These are phyloP conservation scores for Pseudocheirus occidentalis DNA, from an alignment of 2,797 vertebrate species.

Conservation along the genomic window DNA sequence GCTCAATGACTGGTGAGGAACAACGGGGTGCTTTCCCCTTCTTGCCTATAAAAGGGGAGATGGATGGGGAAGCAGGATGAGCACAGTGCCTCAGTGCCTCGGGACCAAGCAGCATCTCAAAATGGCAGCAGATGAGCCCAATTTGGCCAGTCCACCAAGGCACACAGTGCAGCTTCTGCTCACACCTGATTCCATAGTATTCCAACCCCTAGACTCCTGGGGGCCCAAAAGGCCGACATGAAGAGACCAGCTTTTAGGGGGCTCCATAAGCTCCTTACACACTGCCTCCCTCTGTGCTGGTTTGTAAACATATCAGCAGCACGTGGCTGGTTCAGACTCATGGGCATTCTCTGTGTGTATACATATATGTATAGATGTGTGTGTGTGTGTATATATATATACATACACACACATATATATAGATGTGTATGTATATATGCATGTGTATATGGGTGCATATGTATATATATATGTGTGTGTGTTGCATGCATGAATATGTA, in stretches of 20 bases:
- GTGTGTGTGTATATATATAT: no score
- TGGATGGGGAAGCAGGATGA: conserved; percentile 50
- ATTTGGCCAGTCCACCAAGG: neutral
- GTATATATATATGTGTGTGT: no score
- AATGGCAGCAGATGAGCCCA: neutral
- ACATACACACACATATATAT: no score
- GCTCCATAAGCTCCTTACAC: neutral
- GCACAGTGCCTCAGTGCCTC: neutral
- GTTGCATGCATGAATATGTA: no score
- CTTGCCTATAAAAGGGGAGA: conserved; percentile 85
- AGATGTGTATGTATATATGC: no score
- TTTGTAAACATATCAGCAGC: neutral
- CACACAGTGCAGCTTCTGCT: neutral
- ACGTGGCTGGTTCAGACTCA: neutral
- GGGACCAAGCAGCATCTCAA: neutral
- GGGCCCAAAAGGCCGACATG: neutral
- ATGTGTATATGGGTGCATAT: no score
- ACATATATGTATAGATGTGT: neutral
- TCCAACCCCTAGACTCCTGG: neutral
- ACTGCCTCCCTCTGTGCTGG: neutral
- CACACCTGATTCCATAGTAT: neutral
- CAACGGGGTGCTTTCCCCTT: conserved; percentile 89
- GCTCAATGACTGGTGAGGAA: conserved; percentile 91
- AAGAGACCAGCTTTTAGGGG: neutral
- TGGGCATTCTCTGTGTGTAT: neutral